Evolutionary conservation across 2,113 vertebrate genomes (phyloP), one percentile per base, ranked within the genome.

Genomic region (Salvelinus sp.): DNA sequence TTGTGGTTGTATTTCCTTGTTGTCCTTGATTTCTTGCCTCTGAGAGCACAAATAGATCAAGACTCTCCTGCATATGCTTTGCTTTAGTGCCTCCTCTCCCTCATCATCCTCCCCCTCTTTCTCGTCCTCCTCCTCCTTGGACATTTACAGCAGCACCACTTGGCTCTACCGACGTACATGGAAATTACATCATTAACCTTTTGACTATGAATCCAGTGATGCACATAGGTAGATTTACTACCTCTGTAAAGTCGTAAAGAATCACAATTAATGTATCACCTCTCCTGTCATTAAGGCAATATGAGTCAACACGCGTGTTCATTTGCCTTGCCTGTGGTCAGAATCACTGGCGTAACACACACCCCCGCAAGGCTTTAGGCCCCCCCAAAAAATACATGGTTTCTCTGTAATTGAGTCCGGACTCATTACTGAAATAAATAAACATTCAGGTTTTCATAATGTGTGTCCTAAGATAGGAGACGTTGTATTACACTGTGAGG

Each of bases 1-100:
- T 54, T 54, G 50, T 18, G 16, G 50, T 16, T 54, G 12, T 5
- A 54, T 18, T 54, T 54, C 50, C 16, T 54, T 16, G 48, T 14
- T 62, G 74, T 85, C 66, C 38, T 9, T 38, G 38, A 44, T 44
- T 44, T 44, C 38, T 44, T 44, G 38, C 38, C 38, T 44, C 38
- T 44, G 9, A 44, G 38, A 44, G 38, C 50, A 54, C 50, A 54
- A 18, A 54, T 54, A 14, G 16, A 54, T 54, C 50, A 18, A 18
- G 14, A 54, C 13, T 54, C 14, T 54, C 16, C 16, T 14, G 50
- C 50, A 54, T 54, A 54, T 54, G 50, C 16, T 54, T 54, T 14
- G 1, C 50, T 54, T 54, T 14, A 50, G 38, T 44, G 7, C 48
- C 14, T 33, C 6, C 33, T 33, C 33, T 6, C 33, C 16, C 23